phyloP scores from a whole-genome alignment of 2,888 invertebrate species.

The Oxycera nigricornis region DNA sequence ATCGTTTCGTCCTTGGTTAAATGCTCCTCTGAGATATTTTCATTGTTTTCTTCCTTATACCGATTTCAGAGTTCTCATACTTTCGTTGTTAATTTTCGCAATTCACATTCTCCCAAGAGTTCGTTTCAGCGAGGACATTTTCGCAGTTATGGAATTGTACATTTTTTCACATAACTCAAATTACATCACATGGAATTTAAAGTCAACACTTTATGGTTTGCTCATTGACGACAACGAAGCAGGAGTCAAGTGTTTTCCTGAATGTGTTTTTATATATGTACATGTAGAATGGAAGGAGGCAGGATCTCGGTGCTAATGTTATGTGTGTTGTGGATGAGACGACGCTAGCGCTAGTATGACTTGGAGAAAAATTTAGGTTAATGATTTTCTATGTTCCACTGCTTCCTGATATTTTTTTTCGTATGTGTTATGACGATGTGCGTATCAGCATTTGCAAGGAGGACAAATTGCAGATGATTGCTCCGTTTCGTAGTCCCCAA shows the following conservation, averaged over 20 bases:
- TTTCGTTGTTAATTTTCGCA: constrained; percentile 23
- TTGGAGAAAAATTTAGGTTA: constrained; percentile 35
- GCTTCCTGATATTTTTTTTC: constrained; percentile 37
- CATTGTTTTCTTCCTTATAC: constrained; percentile 9
- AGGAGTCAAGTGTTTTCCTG: constrained; percentile 14
- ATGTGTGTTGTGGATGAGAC: neutral
- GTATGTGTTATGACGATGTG: neutral
- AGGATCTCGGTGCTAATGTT: neutral
- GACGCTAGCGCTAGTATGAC: neutral
- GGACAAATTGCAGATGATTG: constrained; percentile 35
- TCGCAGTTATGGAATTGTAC: constrained; percentile 26
- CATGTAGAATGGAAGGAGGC: too few relatives aligned
- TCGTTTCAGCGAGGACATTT: neutral
- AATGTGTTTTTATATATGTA: too few relatives aligned
- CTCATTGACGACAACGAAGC: neutral
- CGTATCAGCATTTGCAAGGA: neutral
- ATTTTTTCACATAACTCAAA: constrained; percentile 38
- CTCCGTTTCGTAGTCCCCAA: constrained; percentile 23
- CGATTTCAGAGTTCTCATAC: constrained; percentile 2
- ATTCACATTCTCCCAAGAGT: constrained; percentile 18
- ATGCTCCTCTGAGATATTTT: constrained; percentile 27
- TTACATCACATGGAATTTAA: constrained; percentile 29
- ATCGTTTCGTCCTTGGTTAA: constrained; percentile 38
- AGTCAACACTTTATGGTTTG: constrained; percentile 17
- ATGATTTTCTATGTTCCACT: constrained; percentile 38